A percentile compares a stretch with the other conserved stretches of the same genome.
phyloP scores from a whole-genome alignment of 2,797 vertebrate species.

The Falco concolor region DNA sequence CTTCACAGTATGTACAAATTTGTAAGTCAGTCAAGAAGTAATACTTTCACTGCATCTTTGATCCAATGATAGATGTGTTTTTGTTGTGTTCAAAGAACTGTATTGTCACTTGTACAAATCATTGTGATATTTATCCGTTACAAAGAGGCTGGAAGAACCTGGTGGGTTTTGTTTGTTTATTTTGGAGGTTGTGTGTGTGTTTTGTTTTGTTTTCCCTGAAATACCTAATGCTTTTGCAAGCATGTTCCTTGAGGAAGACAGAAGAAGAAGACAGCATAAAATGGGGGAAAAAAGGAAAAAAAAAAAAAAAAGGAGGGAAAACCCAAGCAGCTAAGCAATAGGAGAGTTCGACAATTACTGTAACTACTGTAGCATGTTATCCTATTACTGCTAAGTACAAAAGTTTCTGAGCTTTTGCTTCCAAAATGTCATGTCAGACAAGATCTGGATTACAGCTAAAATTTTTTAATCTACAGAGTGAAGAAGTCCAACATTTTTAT shows the following conservation, averaged over 20 bases:
- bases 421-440: conserved; percentile 57
- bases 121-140: not conserved
- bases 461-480: conserved; percentile 55
- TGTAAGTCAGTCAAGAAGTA: not conserved
- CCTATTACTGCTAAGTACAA: conserved; percentile 37
- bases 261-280: not conserved
- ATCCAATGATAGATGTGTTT: not conserved
- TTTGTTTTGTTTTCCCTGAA: not conserved
- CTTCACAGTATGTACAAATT: not conserved
- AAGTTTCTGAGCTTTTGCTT: conserved; percentile 42
- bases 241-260: not conserved
- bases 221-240: not conserved
- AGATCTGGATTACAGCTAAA: conserved; percentile 42
- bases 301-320: too few relatives aligned
- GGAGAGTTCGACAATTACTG: not conserved
- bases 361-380: conserved; percentile 47
- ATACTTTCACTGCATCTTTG: not conserved
- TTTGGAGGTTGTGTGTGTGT: not conserved
- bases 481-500: not conserved
- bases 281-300: accelerated
- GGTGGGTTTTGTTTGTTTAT: not conserved
- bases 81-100: not conserved
- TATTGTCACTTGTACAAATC: not conserved
- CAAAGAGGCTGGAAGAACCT: not conserved
- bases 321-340: not conserved